Conservation (phyloP, 2,888 invertebrate genomes). For the Sympetrum striolatum region DNA sequence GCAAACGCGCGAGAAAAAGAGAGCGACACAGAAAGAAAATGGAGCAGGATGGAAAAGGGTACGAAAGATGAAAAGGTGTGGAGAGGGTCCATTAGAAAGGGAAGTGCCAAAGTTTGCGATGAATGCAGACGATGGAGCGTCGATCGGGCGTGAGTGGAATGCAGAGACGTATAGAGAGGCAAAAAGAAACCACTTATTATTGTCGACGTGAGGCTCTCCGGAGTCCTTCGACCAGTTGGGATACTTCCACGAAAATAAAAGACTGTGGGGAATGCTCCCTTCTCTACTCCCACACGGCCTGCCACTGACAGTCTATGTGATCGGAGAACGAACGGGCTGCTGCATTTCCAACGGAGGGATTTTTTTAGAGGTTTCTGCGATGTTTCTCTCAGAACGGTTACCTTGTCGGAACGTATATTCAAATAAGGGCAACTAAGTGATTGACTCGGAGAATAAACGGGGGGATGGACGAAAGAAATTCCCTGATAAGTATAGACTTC, state of each 20-base stretch:
- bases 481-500: too few species aligned
- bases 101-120: background rate
- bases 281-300: background rate
- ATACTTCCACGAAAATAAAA: background rate
- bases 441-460: background rate
- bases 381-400: background rate
- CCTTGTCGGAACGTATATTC: background rate
- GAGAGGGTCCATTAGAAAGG: background rate
- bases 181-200: background rate
- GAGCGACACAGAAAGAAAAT: background rate
- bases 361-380: background rate
- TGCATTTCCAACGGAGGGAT: background rate
- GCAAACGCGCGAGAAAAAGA: background rate
- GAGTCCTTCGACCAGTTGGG: background rate
- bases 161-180: background rate
- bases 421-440: background rate
- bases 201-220: background rate
- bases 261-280: background rate
- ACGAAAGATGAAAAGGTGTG: background rate
- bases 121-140: background rate
- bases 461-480: background rate
- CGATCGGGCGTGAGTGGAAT: background rate
- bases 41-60: background rate
- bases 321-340: slow-evolving; percentile 12
- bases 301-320: slow-evolving; percentile 16